Evolutionary conservation across 2,113 vertebrate species (phyloP), one percentile per base, ranked within the genome.

Genomic region (Rhegmatorhina hoffmannsi): DNA sequence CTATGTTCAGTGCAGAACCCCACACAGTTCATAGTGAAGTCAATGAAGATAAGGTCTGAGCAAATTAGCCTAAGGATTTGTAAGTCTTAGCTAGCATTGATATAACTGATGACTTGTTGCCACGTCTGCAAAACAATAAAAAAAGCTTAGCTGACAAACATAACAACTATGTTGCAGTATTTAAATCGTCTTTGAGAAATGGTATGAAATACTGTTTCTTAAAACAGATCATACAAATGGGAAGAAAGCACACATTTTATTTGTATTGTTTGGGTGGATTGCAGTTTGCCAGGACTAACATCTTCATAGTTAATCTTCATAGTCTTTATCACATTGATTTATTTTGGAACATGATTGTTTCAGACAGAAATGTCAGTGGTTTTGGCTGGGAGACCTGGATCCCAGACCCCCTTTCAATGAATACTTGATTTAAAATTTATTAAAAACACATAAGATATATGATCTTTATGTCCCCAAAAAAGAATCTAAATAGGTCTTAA

Each of bases 51-150:
- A 90, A 85, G 44, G 49, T 72, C 52, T 86, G 24, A 56, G 38
- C 88, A 92, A 95, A 94, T 79, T 88, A 90, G 53, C 40, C 34
- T 68, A 44, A 85, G 38, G 66, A 87, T 93, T 59, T 84, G 3
- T 50, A 90, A 85, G 53, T 44, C 60, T 84, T 89, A 70, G 23
- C 29, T 67, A 56, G 11, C 16, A 55, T 34, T 72, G 56, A 64
- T 86, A 11, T n/a, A 70, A 82, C 12, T 56, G 8, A 33, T 64
- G 31, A 73, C 36, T 68, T 92, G 25, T 15, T 82, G 53, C 15
- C 24, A 64, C 80, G 83, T 80, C 60, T 72, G 28, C 55, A 85
- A 84, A 92, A 40, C 9, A 76, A 63, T 10, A 63, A 63, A 60
- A 82, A 63, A 29, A 50, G 14, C 6, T 79, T 17, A 43, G 13